Percentiles rank a stretch among this genome's conserved stretches.
Evolutionary conservation across 1,140 invertebrate species (phyloP).

Genomic region (Diplogasteroides magnus): DNA sequence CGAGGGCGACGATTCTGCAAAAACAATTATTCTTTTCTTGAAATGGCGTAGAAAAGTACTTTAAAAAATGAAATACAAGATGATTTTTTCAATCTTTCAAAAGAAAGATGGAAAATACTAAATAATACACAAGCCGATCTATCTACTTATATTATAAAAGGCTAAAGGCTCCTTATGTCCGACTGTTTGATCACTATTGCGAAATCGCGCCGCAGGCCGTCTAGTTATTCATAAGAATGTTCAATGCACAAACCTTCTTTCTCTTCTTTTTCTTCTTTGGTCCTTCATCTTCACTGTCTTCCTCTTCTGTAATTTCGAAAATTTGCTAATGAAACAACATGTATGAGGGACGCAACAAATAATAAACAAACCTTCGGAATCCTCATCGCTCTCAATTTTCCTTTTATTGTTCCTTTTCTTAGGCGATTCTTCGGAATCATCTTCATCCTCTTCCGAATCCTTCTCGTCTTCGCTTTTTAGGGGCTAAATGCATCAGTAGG

Average conservation of each 20-base stretch:
- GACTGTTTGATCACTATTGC: no score
- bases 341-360: neutral
- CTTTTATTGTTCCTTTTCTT: slow-evolving; percentile 1
- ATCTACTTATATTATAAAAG: no score
- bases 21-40: slow-evolving; percentile 20
- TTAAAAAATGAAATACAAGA: no score
- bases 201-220: no score
- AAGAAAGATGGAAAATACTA: no score
- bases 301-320: slow-evolving; percentile 17
- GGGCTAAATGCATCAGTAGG: neutral
- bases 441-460: slow-evolving; percentile 14
- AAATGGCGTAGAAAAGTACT: no score
- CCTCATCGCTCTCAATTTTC: slow-evolving; percentile 7
- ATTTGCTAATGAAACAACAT: neutral
- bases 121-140: no score
- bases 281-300: slow-evolving; percentile 37
- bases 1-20: slow-evolving; percentile 36
- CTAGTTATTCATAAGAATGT: no score
- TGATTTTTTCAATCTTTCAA: no score
- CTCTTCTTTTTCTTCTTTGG: slow-evolving; percentile 32
- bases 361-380: neutral
- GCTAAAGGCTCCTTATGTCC: no score
- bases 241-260: slow-evolving; percentile 12
- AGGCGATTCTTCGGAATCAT: neutral
- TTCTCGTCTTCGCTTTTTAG: slow-evolving; percentile 5